Evolutionary conservation across 1,140 invertebrate species (phyloP), one percentile per base, ranked within the genome.

Genomic region (Penaeus vannamei): DNA sequence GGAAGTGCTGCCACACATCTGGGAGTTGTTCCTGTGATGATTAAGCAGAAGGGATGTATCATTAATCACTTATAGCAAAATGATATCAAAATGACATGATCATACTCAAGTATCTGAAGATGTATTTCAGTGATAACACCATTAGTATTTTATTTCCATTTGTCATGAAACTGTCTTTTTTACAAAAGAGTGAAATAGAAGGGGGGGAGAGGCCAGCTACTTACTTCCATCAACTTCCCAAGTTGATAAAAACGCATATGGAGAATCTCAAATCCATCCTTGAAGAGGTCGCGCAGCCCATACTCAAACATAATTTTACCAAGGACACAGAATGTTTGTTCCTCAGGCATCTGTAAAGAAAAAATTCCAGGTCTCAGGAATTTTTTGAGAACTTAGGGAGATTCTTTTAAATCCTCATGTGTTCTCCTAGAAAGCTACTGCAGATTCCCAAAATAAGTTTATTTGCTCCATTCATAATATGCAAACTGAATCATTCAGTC

Each of bases 251-350:
- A 96, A 90, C 97, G 95, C 93, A 99, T 94, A 92, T 99, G 98
- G 2, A 99, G 95, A 92, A 97, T 97, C 93, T 99, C 98, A 93
- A 99, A 99, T 90, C 98, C 97, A 91, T 98, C 97, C 93, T 98
- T 98, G 93, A 95, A 96, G 46, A 99, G 94, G 93, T 99, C 97
- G 85, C 99, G 94, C 53, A 99, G 93, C 2, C 96, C 96, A 93
- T 99, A 99, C 82, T 98, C 96, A 93, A 98, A 99, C 98, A 99
- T 99, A 14, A 99, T 95, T 92, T 98, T 97, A 2, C 99, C 97
- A 66, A 99, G 93, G 10, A 99, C 96, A 93, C 97, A 98, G 93
- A 99, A 99, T 1, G 98, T 98, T 95, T 99, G 98, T 93, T 99
- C 99, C 94, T 99, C 99, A 0, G 98, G 98, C 98, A 99, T 99